A percentile compares a stretch with the other conserved stretches of the same genome.
Evolutionary conservation across 2,113 vertebrate species (phyloP).

Genomic region (Sclerurus mexicanus): DNA sequence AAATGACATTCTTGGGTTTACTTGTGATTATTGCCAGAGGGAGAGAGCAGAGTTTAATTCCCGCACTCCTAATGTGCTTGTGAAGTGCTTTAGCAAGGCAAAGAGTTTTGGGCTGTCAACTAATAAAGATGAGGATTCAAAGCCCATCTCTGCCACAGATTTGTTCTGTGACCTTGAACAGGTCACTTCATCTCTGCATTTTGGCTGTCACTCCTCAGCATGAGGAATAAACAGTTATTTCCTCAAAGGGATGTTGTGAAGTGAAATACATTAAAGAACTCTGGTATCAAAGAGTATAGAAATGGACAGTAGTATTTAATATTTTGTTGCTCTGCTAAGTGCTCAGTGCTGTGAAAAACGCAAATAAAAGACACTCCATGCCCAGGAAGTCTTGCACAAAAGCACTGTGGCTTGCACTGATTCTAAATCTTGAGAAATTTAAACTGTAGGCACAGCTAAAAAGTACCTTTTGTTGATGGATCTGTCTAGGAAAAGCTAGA

Average conservation of each 20-base stretch:
- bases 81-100: background rate
- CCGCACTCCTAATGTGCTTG: background rate
- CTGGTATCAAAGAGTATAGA: background rate
- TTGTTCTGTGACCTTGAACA: background rate
- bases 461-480: background rate
- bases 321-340: background rate
- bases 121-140: background rate
- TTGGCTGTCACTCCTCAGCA: background rate
- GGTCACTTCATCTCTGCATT: background rate
- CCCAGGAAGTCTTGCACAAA: background rate
- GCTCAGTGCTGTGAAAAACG: slow-evolving; percentile 11
- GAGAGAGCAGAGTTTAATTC: background rate
- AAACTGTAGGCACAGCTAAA: background rate
- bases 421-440: background rate
- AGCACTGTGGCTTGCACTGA: background rate
- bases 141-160: background rate
- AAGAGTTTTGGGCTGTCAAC: background rate
- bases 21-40: background rate
- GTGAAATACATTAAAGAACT: background rate
- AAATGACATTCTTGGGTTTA: background rate
- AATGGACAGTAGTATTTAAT: background rate
- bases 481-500: background rate
- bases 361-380: background rate
- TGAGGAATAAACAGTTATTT: background rate
- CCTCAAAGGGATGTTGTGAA: background rate